Evolutionary conservation across 2,113 vertebrate genomes (phyloP).

Genomic region (Antechinus flavipes): DNA sequence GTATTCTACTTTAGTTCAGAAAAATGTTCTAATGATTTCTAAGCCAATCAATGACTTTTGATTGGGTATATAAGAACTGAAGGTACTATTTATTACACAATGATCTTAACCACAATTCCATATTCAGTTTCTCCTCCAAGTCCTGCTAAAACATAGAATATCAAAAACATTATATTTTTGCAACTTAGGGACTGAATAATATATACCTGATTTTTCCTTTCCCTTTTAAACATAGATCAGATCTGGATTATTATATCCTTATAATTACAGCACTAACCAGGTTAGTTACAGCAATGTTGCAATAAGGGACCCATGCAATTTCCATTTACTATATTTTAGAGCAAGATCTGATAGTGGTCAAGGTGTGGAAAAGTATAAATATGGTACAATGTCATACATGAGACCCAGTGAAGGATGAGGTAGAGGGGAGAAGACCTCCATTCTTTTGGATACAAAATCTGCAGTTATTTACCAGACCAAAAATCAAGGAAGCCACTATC

Average conservation of each 20-base stretch:
- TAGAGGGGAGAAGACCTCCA: not conserved
- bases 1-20: not conserved
- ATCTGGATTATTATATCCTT: not conserved
- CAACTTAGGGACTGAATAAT: not conserved
- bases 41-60: not conserved
- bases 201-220: not conserved
- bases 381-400: slow-evolving; percentile 21
- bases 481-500: slow-evolving; percentile 26
- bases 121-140: not conserved
- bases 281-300: not conserved
- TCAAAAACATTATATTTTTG: not conserved
- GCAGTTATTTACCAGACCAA: slow-evolving; percentile 33
- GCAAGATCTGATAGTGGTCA: slow-evolving; percentile 28
- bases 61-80: not conserved
- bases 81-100: not conserved
- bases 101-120: not conserved
- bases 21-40: slow-evolving; percentile 13
- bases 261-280: not conserved
- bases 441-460: not conserved
- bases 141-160: not conserved
- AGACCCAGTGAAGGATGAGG: not conserved
- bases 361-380: not conserved
- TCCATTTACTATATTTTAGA: slow-evolving; percentile 14
- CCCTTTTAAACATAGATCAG: not conserved
- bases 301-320: slow-evolving; percentile 4